Percentiles rank a stretch among this genome's conserved stretches.
These are phyloP conservation scores for Parus major DNA, from an alignment of 2,113 vertebrate genomes.

Conservation along the genomic window DNA sequence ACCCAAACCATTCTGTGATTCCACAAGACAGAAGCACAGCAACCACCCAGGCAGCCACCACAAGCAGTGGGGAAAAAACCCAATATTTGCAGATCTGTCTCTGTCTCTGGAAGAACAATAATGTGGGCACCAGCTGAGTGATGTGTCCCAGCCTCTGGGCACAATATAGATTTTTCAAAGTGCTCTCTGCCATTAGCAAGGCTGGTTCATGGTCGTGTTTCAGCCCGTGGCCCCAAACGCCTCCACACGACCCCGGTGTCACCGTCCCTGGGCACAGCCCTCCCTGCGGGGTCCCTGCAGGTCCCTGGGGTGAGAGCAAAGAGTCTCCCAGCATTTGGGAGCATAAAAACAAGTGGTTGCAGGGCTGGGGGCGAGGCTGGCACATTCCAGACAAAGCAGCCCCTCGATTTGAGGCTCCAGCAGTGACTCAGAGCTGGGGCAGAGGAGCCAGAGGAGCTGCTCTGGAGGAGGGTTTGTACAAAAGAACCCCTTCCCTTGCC, in stretches of 20 bases:
- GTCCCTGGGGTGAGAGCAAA: background rate
- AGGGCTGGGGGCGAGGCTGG: background rate
- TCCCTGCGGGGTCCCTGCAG: accelerated
- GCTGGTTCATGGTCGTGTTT: accelerated
- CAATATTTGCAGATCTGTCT: background rate
- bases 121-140: background rate
- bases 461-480: background rate
- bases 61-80: background rate
- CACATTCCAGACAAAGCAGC: background rate
- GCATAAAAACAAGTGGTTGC: background rate
- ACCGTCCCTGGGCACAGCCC: background rate
- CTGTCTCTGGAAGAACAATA: background rate
- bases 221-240: background rate
- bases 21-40: background rate
- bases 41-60: background rate
- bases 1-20: background rate
- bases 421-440: slow-evolving; percentile 24
- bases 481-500: background rate
- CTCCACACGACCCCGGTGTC: background rate
- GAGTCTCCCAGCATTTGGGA: background rate
- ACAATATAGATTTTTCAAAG: background rate
- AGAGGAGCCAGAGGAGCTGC: background rate
- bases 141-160: background rate
- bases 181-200: background rate
- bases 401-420: background rate